Evolutionary conservation across 2,113 vertebrate genomes (phyloP).

Genomic region (Dipodomys merriami): DNA sequence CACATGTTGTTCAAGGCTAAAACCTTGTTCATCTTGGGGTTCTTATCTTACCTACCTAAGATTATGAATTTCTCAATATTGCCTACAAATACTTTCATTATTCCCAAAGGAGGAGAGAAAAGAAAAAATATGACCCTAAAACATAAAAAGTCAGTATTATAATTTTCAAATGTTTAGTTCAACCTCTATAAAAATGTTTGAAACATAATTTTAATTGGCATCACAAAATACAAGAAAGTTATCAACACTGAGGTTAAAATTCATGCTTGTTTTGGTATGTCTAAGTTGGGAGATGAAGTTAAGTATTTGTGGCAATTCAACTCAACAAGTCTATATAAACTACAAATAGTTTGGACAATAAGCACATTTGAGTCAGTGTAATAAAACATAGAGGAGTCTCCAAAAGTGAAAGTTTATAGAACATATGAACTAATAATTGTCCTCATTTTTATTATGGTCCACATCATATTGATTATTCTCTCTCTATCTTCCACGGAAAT

Average conservation of each 20-base stretch:
- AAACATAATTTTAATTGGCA: constrained; percentile 26
- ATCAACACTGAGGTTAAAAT: not conserved
- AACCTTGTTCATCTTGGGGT: not conserved
- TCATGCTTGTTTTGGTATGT: constrained; percentile 1
- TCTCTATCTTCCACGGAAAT: not conserved
- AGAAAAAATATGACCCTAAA: not conserved
- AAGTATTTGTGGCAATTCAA: not conserved
- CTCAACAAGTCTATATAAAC: not conserved
- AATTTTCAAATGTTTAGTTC: constrained; percentile 6
- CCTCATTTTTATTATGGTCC: not conserved
- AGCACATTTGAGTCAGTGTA: not conserved
- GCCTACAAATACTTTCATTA: not conserved
- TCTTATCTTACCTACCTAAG: not conserved
- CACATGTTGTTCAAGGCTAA: not conserved
- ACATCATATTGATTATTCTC: not conserved
- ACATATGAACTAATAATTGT: not conserved
- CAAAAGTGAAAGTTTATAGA: constrained; percentile 2
- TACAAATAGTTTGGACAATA: constrained; percentile 2
- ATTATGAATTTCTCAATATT: not conserved
- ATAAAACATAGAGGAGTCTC: not conserved
- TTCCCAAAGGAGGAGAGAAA: not conserved
- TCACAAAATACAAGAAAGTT: not conserved
- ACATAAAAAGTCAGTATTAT: not conserved
- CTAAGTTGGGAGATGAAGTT: not conserved
- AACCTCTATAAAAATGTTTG: constrained; percentile 24